These are phyloP conservation scores for Drosophila erecta DNA, from an alignment of 1,140 invertebrate genomes.

Conservation along the genomic window DNA sequence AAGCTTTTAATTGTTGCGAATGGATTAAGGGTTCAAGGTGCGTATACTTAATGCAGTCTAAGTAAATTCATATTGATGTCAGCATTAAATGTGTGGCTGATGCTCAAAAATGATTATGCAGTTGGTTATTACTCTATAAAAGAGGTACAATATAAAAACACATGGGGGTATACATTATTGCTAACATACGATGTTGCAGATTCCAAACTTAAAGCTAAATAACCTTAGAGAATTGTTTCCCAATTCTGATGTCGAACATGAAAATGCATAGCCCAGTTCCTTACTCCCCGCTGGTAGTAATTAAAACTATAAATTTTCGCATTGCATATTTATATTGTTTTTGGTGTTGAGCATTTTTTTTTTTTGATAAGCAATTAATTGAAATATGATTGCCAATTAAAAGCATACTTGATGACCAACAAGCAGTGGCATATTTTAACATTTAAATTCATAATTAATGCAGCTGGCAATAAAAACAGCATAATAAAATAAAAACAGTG, in stretches of 20 bases:
- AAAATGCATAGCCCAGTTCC: neutral
- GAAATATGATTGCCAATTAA: conserved; percentile 81
- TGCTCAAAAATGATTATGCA: neutral
- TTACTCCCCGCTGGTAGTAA: conserved; percentile 31
- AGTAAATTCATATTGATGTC: conserved; percentile 12
- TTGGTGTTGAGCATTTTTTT: conserved; percentile 35
- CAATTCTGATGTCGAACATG: neutral
- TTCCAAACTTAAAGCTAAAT: no score
- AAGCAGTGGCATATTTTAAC: conserved; percentile 60
- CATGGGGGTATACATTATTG: neutral
- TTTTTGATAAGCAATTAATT: conserved; percentile 69
- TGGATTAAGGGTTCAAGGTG: conserved; percentile 69
- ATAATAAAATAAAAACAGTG: conserved; percentile 23
- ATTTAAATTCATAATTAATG: conserved; percentile 63
- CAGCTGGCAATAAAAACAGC: conserved; percentile 23
- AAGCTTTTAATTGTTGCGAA: conserved; percentile 77
- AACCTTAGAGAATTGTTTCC: neutral
- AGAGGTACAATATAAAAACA: no score
- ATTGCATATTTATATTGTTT: conserved; percentile 38
- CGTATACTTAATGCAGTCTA: conserved; percentile 69
- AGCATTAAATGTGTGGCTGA: conserved; percentile 5
- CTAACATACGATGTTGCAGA: neutral
- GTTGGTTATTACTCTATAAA: neutral
- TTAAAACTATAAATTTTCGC: conserved; percentile 62
- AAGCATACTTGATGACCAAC: conserved; percentile 52